phyloP scores from a whole-genome alignment of 1,140 invertebrate species.

The Camponotus vicinus region DNA sequence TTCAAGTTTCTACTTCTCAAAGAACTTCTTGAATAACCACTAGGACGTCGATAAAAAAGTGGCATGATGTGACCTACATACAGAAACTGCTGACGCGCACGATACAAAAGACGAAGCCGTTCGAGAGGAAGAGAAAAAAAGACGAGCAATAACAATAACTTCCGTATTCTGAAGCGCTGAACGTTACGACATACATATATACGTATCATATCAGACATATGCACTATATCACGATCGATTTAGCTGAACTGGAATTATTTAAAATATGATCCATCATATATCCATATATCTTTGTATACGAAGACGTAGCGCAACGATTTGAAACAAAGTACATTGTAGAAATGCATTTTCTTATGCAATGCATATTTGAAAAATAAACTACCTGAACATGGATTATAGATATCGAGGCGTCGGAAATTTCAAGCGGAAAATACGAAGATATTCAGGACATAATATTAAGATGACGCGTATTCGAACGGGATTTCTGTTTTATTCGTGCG shows the following conservation, averaged over 20 bases:
- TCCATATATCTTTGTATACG: background rate
- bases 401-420: background rate
- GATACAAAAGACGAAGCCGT: slow-evolving; percentile 51
- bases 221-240: slow-evolving; percentile 21
- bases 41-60: slow-evolving; percentile 16
- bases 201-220: background rate
- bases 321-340: slow-evolving; percentile 30
- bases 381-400: background rate
- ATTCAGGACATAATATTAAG: slow-evolving; percentile 25
- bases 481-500: background rate
- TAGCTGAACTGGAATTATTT: slow-evolving; percentile 48
- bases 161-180: background rate
- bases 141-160: slow-evolving; percentile 26
- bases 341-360: slow-evolving; percentile 31
- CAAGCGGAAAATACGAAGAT: background rate
- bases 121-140: background rate
- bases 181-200: background rate
- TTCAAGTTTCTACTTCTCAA: slow-evolving; percentile 54
- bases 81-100: slow-evolving; percentile 45
- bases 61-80: slow-evolving; percentile 30
- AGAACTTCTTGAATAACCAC: slow-evolving; percentile 52
- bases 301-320: background rate
- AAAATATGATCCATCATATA: slow-evolving; percentile 20
- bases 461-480: background rate
- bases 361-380: slow-evolving; percentile 20